These are phyloP conservation scores for Eupleurogrammus muticus DNA, from an alignment of 2,797 vertebrate species.

Conservation along the genomic window DNA sequence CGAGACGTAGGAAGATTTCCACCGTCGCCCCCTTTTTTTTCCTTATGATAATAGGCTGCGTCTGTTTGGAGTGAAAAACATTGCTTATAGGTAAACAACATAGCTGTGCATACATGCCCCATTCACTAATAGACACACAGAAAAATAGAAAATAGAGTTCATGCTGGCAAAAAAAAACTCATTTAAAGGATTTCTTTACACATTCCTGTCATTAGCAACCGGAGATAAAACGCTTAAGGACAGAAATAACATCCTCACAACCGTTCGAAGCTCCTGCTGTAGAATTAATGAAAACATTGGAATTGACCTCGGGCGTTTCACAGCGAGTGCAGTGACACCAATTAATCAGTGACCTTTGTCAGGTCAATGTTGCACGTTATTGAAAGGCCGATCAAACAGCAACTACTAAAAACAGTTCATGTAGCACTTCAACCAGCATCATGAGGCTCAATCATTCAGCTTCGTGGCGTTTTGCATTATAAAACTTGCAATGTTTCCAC, in stretches of 20 bases:
- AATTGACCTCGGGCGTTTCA: slow-evolving; percentile 25
- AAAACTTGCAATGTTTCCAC: background rate
- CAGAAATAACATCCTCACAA: slow-evolving; percentile 21
- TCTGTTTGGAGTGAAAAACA: no score
- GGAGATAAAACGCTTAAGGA: slow-evolving; percentile 23
- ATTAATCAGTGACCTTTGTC: slow-evolving; percentile 17
- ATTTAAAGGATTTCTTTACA: background rate
- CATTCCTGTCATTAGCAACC: slow-evolving; percentile 12
- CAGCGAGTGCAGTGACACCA: slow-evolving; percentile 8
- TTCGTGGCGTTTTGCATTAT: background rate
- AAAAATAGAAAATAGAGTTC: no score
- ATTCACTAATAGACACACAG: no score
- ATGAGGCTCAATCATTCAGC: background rate
- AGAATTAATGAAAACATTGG: slow-evolving; percentile 27
- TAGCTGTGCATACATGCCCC: no score
- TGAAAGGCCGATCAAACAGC: background rate
- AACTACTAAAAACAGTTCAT: background rate
- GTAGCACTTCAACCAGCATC: background rate
- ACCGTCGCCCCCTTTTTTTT: no score
- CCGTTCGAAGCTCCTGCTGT: slow-evolving; percentile 1
- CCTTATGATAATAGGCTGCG: no score
- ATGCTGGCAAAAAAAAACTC: no score
- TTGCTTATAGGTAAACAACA: no score
- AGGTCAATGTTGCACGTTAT: slow-evolving; percentile 15
- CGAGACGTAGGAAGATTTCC: no score